These are phyloP conservation scores for Dioctria linearis DNA, from an alignment of 2,888 invertebrate species.

Conservation along the genomic window DNA sequence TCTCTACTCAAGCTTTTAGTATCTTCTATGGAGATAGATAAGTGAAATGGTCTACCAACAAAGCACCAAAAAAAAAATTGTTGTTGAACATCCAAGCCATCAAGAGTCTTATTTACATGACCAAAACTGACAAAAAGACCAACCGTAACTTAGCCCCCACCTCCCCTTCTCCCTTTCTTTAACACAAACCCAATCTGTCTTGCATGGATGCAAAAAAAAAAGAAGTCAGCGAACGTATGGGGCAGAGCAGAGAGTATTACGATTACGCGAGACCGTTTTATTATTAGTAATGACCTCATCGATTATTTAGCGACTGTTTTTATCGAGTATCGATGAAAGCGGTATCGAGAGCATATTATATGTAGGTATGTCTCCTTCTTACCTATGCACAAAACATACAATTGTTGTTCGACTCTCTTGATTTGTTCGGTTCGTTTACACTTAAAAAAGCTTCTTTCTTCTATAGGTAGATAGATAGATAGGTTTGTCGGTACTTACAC, in stretches of 20 bases:
- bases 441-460: neutral
- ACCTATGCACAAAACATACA: neutral
- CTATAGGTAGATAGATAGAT: no score
- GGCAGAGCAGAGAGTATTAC: neutral
- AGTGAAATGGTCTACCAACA: no score
- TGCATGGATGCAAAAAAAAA: neutral
- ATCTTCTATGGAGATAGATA: no score
- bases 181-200: neutral
- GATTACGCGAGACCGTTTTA: constrained; percentile 63
- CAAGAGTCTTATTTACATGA: constrained; percentile 27
- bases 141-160: neutral
- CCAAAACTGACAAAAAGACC: neutral
- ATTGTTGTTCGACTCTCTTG: neutral
- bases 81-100: no score
- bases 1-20: no score
- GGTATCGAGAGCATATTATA: constrained; percentile 18
- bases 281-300: constrained; percentile 72
- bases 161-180: neutral
- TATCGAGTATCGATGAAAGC: constrained; percentile 56
- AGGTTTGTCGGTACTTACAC: no score
- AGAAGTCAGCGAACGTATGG: constrained; percentile 39
- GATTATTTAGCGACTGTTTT: constrained; percentile 69
- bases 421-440: constrained; percentile 4
- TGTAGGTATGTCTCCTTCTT: constrained; percentile 22
- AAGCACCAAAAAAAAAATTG: no score